Base-by-base conservation (phyloP, 2,797 vertebrate species). In the Fratercula arctica region DNA sequence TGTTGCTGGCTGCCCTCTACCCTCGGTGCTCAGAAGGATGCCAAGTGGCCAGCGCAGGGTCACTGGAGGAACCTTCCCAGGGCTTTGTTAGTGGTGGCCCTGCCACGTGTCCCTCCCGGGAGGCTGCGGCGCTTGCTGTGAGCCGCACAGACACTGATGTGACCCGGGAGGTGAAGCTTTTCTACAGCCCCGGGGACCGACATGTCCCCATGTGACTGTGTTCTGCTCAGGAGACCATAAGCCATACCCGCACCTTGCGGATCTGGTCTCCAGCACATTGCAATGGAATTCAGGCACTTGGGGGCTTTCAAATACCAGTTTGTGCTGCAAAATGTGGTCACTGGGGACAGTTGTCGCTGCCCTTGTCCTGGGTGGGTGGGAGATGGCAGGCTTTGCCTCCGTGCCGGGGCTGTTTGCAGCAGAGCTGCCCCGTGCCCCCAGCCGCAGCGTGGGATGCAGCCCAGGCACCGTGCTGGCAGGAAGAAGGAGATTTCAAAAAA, bases 201-300 rank as follows among this genome's bases (percentile, higher is more conserved):
- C 81, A 9, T 15, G 26, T 41, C 14, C 28, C 63, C 0, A 0
- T 1, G 31, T 16, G 16, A 4, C 16, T 11, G 31, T 9, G 1
- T 57, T 59, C n/a, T 51, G 67, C 43, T 16, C 18, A 46, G 64
- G 53, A 68, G 48, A 41, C 21, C 5, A 14, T 0, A 4, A 61
- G 45, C 59, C 0, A 0, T 12, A 5, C 20, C 6, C 1, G n/a
- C 39, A 37, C 41, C 18, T 2, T 5, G 45, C 39, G 14, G 28
- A 10, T 24, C 43, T 59, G 54, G 29, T 26, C 48, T 68, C 26
- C 37, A 45, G 19, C 1, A 1, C 9, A 2, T n/a, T 45, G 26
- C 35, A 37, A 0, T 57, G 59, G 48, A 7, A 54, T 68, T 85
- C 20, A 31, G n/a, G 60, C 26, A 29, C 11, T 0, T 8, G 5